A percentile compares a stretch with the other conserved stretches of the same genome.
Evolutionary conservation across 2,888 invertebrate genomes (phyloP).

Genomic region (Caenorhabditis sinica): DNA sequence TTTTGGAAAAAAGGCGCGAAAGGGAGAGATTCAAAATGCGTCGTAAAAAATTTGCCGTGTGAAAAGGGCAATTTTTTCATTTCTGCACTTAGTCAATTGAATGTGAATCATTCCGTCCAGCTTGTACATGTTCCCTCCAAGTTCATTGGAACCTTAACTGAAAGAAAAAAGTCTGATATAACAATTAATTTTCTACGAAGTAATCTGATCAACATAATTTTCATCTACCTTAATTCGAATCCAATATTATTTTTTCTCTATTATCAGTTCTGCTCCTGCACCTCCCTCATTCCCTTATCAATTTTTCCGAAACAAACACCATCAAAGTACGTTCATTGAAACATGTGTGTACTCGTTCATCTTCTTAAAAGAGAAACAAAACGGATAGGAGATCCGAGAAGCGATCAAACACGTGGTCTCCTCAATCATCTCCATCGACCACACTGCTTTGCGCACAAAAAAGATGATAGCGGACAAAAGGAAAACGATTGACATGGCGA

Average conservation of each 20-base stretch:
- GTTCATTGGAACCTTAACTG: neutral
- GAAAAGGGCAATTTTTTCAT: too few species aligned
- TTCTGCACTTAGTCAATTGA: too few species aligned
- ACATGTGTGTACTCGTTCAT: constrained; percentile 50
- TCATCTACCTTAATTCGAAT: neutral
- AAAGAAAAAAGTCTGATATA: constrained; percentile 8
- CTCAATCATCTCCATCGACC: constrained; percentile 41
- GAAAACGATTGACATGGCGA: constrained; percentile 22
- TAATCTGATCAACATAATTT: neutral
- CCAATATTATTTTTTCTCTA: neutral
- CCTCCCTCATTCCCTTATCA: constrained; percentile 27
- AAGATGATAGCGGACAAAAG: constrained; percentile 32
- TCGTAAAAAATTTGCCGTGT: too few species aligned
- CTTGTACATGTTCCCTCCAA: neutral
- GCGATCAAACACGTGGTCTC: constrained; percentile 56
- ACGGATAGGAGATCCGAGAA: constrained; percentile 43
- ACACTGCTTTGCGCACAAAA: constrained; percentile 30
- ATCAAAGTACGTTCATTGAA: constrained; percentile 59
- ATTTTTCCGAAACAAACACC: constrained; percentile 39
- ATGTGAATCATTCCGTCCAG: too few species aligned
- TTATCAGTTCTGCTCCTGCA: neutral
- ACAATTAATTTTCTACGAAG: too few species aligned
- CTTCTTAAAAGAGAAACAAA: constrained; percentile 19
- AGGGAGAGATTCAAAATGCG: too few species aligned
- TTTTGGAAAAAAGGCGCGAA: too few species aligned